Evolutionary conservation across 2,888 invertebrate species (phyloP).

Genomic region (Luperina testacea): DNA sequence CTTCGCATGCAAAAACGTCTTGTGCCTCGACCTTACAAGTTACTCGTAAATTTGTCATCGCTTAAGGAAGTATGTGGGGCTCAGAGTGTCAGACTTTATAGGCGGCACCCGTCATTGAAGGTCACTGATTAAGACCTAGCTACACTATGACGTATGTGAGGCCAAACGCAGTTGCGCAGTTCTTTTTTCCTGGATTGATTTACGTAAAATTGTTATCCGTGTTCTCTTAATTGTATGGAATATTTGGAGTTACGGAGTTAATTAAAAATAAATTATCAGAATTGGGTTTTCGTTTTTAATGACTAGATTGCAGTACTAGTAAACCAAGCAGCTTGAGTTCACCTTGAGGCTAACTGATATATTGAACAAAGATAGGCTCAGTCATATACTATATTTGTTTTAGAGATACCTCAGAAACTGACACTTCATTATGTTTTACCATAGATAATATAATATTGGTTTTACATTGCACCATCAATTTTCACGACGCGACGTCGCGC

Average conservation of each 20-base stretch:
- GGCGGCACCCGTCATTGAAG: constrained; percentile 46
- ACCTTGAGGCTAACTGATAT: neutral
- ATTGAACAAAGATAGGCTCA: neutral
- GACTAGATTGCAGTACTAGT: neutral
- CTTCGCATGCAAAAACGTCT: constrained; percentile 51
- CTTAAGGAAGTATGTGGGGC: constrained; percentile 56
- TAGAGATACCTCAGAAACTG: neutral
- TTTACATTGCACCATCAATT: neutral
- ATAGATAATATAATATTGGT: neutral
- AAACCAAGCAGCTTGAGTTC: neutral
- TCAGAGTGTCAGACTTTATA: constrained; percentile 23
- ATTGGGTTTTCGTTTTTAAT: constrained; percentile 1
- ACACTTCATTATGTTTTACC: neutral
- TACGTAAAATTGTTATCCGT: constrained; percentile 5
- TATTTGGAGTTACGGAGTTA: constrained; percentile 13
- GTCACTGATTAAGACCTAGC: constrained; percentile 44
- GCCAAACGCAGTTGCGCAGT: constrained; percentile 18
- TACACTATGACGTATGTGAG: constrained; percentile 36
- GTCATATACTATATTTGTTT: too few relatives aligned
- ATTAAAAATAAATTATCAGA: neutral
- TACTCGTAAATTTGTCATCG: constrained; percentile 34
- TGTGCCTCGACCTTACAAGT: constrained; percentile 27
- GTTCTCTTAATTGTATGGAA: constrained; percentile 1
- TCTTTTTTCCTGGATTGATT: constrained; percentile 49
- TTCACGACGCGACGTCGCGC: neutral